These are phyloP conservation scores for Ophioninae sp. DNA, from an alignment of 2,888 invertebrate species.

Conservation along the genomic window DNA sequence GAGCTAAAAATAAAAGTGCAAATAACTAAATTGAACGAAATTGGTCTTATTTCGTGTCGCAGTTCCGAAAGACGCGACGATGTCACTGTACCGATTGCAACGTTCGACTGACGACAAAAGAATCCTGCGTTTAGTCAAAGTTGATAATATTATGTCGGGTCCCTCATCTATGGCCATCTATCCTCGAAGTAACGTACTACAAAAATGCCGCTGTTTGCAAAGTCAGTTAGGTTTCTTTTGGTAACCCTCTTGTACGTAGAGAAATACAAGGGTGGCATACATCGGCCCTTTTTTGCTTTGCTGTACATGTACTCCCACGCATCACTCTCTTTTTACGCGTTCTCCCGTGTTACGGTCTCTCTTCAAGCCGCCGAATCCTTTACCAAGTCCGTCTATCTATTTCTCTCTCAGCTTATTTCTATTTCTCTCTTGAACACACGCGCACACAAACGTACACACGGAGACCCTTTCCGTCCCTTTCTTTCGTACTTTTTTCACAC, in stretches of 20 bases:
- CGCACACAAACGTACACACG: background rate
- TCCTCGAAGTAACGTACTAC: too few species aligned
- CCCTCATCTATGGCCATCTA: too few species aligned
- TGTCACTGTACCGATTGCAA: too few species aligned
- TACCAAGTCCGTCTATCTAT: conserved; percentile 48
- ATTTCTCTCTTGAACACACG: background rate
- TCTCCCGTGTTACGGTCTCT: conserved; percentile 62
- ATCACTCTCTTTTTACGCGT: conserved; percentile 62
- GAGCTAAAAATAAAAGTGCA: too few species aligned
- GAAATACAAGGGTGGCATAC: conserved; percentile 12
- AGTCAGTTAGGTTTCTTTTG: background rate
- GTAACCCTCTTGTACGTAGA: background rate
- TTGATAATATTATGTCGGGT: too few species aligned
- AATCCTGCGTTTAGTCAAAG: too few species aligned
- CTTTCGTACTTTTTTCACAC: background rate
- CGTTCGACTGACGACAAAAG: too few species aligned
- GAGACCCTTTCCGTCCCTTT: background rate
- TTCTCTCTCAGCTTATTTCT: background rate
- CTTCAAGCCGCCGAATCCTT: conserved; percentile 61
- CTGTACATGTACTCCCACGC: conserved; percentile 46
- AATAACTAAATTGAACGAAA: too few species aligned
- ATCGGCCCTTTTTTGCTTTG: background rate
- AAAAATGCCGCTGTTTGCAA: too few species aligned
- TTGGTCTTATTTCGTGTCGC: too few species aligned
- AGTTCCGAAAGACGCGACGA: too few species aligned